phyloP scores from a whole-genome alignment of 2,888 invertebrate genomes.

The Drosophila affinis region DNA sequence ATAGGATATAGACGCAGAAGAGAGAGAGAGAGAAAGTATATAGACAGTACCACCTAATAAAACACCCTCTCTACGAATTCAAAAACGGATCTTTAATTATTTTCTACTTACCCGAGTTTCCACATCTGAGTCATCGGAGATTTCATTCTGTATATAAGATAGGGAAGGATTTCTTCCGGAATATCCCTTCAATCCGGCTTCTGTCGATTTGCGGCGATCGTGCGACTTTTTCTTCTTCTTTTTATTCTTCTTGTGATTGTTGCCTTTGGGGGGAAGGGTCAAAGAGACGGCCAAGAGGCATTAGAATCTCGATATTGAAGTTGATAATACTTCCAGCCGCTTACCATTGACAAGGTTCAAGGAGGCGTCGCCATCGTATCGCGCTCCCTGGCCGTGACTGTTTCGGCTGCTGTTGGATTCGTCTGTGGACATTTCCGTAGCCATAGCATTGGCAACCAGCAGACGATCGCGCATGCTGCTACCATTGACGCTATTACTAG shows the following conservation, averaged over 20 bases:
- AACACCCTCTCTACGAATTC: neutral
- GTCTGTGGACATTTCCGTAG: neutral
- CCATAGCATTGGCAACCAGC: neutral
- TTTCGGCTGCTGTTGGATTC: neutral
- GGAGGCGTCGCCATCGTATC: too few relatives aligned
- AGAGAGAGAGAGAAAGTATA: neutral
- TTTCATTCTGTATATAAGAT: constrained; percentile 17
- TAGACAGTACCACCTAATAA: neutral
- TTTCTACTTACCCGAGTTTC: constrained; percentile 43
- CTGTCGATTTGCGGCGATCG: constrained; percentile 35
- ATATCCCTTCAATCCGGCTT: constrained; percentile 43
- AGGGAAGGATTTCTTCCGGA: constrained; percentile 45
- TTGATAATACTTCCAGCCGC: neutral
- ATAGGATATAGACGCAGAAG: neutral
- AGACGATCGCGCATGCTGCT: too few relatives aligned
- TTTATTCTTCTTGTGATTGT: constrained; percentile 10
- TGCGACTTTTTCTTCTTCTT: constrained; percentile 30
- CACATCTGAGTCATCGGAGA: constrained; percentile 47
- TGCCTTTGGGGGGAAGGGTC: neutral
- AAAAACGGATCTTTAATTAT: neutral
- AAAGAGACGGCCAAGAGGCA: neutral
- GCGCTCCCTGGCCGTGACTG: too few relatives aligned
- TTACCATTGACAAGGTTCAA: neutral
- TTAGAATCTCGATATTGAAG: too few relatives aligned
- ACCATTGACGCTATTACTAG: neutral